A percentile compares a stretch with the other conserved stretches of the same genome.
These are phyloP conservation scores for Hyalella azteca DNA, from an alignment of 2,888 invertebrate genomes.

Conservation along the genomic window DNA sequence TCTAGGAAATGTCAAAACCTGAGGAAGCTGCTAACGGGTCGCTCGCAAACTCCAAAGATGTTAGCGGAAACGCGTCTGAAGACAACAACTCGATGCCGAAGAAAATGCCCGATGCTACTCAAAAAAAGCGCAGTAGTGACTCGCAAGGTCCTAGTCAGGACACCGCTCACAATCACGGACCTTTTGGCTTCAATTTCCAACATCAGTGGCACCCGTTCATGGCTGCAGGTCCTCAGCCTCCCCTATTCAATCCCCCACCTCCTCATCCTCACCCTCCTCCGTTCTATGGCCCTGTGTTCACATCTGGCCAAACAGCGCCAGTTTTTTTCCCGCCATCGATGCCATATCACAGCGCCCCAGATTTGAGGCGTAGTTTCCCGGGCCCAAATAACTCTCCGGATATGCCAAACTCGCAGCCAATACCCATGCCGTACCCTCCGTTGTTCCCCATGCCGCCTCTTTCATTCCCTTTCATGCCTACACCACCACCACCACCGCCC, in stretches of 20 bases:
- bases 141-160: too few relatives aligned
- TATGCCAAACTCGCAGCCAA: not conserved
- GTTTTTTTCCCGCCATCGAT: conserved; percentile 12
- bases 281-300: not conserved
- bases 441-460: not conserved
- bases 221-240: not conserved
- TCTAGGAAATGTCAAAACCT: too few relatives aligned
- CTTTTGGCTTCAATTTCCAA: too few relatives aligned
- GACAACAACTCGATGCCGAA: too few relatives aligned
- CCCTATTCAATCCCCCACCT: not conserved
- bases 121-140: too few relatives aligned
- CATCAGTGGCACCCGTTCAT: not conserved
- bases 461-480: not conserved
- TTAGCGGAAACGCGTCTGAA: too few relatives aligned
- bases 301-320: conserved; percentile 15
- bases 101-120: too few relatives aligned
- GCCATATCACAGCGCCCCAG: conserved; percentile 9
- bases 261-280: not conserved
- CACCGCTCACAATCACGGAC: too few relatives aligned
- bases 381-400: not conserved
- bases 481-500: not conserved
- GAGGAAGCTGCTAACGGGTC: too few relatives aligned
- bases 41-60: too few relatives aligned
- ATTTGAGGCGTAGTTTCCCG: not conserved
- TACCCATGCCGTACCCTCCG: not conserved